These are phyloP conservation scores for Plagiodera versicolora DNA, from an alignment of 2,888 invertebrate genomes.

Conservation along the genomic window DNA sequence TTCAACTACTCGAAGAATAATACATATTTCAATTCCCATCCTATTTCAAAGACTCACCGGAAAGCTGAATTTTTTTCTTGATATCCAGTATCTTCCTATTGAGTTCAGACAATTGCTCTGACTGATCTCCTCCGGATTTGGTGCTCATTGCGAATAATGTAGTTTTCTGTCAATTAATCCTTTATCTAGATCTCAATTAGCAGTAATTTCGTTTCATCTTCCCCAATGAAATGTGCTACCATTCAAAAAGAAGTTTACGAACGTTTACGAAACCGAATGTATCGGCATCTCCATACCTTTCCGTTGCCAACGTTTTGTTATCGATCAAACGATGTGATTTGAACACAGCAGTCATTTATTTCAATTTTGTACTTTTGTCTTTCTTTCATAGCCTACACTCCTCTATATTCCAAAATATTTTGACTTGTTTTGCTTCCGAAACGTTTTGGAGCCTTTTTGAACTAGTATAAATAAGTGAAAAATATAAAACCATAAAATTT, in stretches of 20 bases:
- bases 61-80: slow-evolving; percentile 82
- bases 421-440: too few species aligned
- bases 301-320: neutral
- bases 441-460: too few species aligned
- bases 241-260: slow-evolving; percentile 3
- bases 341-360: neutral
- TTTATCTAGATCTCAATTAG: slow-evolving; percentile 40
- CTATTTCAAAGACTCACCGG: slow-evolving; percentile 61
- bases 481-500: too few species aligned
- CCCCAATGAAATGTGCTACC: slow-evolving; percentile 9
- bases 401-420: too few species aligned
- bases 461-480: too few species aligned
- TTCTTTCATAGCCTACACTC: too few species aligned
- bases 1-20: neutral
- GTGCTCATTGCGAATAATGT: slow-evolving; percentile 40
- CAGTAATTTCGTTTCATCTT: slow-evolving; percentile 29
- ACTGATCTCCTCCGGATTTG: slow-evolving; percentile 56
- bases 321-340: slow-evolving; percentile 14
- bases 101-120: slow-evolving; percentile 60
- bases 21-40: neutral
- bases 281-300: neutral
- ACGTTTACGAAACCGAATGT: slow-evolving; percentile 1
- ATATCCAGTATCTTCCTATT: slow-evolving; percentile 82
- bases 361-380: too few species aligned
- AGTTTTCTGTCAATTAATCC: slow-evolving; percentile 33